Percentiles rank a stretch among this genome's conserved stretches.
Conservation (phyloP, 1,140 invertebrate genomes). For the Camponotus floridanus region DNA sequence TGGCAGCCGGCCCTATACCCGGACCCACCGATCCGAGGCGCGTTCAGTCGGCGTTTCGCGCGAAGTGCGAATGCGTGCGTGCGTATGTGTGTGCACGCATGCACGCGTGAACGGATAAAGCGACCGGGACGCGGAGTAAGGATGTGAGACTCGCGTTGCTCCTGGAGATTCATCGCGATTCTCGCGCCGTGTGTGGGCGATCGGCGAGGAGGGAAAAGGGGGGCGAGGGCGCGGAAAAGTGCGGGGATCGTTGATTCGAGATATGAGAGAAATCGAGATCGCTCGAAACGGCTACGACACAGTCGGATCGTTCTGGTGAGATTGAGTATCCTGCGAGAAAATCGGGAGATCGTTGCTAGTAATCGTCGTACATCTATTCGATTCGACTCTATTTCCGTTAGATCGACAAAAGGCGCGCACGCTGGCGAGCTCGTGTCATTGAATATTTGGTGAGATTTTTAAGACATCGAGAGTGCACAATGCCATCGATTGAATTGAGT, state of each 20-base stretch:
- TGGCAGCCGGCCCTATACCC: conserved; percentile 25
- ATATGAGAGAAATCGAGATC: conserved; percentile 24
- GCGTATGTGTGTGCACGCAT: neutral
- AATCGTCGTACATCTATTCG: neutral
- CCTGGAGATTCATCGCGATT: neutral
- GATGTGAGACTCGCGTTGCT: conserved; percentile 23
- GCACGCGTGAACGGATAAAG: conserved; percentile 36
- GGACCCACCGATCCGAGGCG: conserved; percentile 11
- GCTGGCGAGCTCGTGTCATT: neutral
- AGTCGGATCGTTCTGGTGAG: conserved; percentile 5
- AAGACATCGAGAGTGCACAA: neutral
- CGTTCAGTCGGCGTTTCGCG: conserved; percentile 50
- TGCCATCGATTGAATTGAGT: neutral
- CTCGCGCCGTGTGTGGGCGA: conserved; percentile 25
- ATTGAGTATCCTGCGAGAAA: neutral
- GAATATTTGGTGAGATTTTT: conserved; percentile 24
- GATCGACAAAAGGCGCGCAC: conserved; percentile 8
- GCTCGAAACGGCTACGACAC: neutral
- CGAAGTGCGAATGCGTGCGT: conserved; percentile 40
- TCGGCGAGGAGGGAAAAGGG: neutral
- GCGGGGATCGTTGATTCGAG: conserved; percentile 31
- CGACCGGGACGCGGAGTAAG: conserved; percentile 8
- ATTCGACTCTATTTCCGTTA: conserved; percentile 18
- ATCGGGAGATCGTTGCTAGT: neutral
- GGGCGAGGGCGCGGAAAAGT: conserved; percentile 1